These are phyloP conservation scores for Coenobita brevimanus DNA, from an alignment of 1,140 invertebrate genomes.

Conservation along the genomic window DNA sequence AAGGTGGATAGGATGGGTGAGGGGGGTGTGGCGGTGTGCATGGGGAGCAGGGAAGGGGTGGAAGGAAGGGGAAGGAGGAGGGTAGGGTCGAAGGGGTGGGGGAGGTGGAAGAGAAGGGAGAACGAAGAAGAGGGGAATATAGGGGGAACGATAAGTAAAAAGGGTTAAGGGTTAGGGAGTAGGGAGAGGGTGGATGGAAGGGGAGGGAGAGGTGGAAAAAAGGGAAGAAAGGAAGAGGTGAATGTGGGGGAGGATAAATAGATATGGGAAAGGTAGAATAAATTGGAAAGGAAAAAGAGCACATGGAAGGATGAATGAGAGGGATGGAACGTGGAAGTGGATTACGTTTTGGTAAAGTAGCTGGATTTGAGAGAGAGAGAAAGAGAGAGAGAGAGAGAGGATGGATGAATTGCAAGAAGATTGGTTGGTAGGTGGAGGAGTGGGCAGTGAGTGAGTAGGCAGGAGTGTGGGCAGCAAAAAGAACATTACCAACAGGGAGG, in stretches of 20 bases:
- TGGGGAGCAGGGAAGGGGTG: not conserved
- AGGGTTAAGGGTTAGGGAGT: not conserved
- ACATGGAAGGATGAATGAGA: not conserved
- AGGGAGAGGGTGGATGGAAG: not conserved
- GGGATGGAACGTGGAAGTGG: not conserved
- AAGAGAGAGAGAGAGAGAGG: not conserved
- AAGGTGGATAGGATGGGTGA: not conserved
- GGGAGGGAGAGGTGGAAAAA: not conserved
- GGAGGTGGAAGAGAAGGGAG: not conserved
- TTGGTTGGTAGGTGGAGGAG: too few species aligned
- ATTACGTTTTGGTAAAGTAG: not conserved
- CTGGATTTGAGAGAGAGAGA: not conserved
- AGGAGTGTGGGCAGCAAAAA: too few species aligned
- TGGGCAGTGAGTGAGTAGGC: too few species aligned
- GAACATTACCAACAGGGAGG: too few species aligned
- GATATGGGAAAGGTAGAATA: not conserved
- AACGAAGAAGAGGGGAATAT: not conserved
- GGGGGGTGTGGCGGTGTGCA: not conserved
- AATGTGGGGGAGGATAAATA: not conserved
- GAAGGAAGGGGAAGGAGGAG: not conserved
- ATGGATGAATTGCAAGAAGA: not conserved
- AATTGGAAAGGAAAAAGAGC: not conserved
- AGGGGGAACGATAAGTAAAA: not conserved
- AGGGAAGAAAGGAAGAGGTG: not conserved
- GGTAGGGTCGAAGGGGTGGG: not conserved